Evolutionary conservation across 2,113 vertebrate species (phyloP).

Genomic region (Anas platyrhynchos): DNA sequence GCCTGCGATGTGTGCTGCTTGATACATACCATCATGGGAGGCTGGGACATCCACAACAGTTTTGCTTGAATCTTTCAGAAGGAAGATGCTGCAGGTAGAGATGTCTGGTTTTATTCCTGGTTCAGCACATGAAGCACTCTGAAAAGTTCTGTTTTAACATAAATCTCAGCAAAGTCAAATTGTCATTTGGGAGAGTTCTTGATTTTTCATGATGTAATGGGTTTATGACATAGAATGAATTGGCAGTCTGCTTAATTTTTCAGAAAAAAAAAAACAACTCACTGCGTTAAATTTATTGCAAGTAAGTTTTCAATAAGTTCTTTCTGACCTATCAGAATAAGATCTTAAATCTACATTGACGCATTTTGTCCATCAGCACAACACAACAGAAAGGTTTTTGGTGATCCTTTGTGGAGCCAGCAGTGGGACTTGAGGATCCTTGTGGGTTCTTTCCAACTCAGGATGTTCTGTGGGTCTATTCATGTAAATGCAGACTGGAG

Average conservation of each 20-base stretch:
- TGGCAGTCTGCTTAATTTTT: neutral
- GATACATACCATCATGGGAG: rapidly evolving
- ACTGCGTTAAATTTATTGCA: neutral
- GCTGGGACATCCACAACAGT: neutral
- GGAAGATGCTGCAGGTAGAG: neutral
- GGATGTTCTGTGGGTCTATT: neutral
- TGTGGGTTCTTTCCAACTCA: too few species aligned
- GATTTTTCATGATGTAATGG: neutral
- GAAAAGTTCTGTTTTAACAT: neutral
- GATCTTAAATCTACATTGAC: neutral
- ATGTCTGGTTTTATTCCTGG: neutral
- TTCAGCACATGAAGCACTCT: neutral
- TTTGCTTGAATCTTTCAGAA: neutral
- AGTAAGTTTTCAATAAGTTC: neutral
- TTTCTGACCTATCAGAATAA: neutral
- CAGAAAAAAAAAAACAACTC: neutral
- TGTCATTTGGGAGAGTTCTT: neutral
- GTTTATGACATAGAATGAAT: neutral
- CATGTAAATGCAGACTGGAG: neutral
- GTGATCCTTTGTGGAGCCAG: neutral
- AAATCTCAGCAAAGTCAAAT: neutral
- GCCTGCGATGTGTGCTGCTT: rapidly evolving
- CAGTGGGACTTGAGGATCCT: too few species aligned
- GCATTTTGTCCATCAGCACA: neutral
- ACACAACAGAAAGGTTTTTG: neutral